Conservation (phyloP, 2,797 vertebrate species). For the Ceryle rudis region DNA sequence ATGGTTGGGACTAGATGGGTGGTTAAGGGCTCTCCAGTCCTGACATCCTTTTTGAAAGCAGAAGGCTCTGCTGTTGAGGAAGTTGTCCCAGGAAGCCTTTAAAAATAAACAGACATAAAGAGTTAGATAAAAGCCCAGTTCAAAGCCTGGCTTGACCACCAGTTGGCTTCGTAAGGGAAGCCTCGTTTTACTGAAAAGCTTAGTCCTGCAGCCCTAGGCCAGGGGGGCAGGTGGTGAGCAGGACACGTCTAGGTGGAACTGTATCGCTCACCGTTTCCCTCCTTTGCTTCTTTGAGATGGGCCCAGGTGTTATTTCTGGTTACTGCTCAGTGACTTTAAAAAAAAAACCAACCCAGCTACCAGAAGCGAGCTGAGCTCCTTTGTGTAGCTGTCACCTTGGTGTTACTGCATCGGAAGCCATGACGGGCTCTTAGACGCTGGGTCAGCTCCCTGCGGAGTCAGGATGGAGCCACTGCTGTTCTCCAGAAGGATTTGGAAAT, state of each 20-base stretch:
- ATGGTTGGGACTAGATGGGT: neutral
- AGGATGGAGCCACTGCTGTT: neutral
- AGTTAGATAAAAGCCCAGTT: neutral
- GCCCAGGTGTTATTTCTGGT: neutral
- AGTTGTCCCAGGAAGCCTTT: neutral
- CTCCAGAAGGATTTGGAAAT: neutral
- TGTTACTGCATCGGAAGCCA: neutral
- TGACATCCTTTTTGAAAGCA: neutral
- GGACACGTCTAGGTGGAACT: neutral
- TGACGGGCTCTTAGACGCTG: neutral
- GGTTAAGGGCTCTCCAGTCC: neutral
- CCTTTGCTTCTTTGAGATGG: neutral
- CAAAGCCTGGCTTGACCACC: neutral
- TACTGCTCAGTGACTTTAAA: neutral
- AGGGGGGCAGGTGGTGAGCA: neutral
- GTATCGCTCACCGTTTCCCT: neutral
- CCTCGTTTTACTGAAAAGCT: neutral
- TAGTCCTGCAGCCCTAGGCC: neutral
- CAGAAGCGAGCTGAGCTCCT: neutral
- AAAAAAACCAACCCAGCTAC: too few species aligned
- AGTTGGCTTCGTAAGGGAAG: neutral
- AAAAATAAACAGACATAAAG: neutral
- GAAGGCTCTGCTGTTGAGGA: neutral
- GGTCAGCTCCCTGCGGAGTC: neutral
- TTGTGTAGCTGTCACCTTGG: neutral